Evolutionary conservation across 2,113 vertebrate species (phyloP).

Genomic region (Thalassarche chlororhynchos): DNA sequence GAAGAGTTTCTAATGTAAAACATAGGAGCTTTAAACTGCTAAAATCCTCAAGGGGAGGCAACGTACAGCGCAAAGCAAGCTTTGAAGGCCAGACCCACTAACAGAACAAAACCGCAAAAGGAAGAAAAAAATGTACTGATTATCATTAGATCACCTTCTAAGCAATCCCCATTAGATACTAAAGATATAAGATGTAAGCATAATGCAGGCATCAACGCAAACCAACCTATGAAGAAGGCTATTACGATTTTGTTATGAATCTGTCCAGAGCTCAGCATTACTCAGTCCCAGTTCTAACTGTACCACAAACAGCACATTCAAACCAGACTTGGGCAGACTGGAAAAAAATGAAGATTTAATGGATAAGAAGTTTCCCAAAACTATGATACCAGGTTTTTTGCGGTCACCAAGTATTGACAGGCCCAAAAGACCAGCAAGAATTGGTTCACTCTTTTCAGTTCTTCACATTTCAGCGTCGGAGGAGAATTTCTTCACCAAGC

Average conservation of each 20-base stretch:
- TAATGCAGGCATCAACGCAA: neutral
- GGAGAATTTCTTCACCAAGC: neutral
- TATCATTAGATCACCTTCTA: neutral
- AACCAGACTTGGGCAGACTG: fast-evolving
- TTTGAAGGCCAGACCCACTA: neutral
- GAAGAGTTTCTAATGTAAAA: neutral
- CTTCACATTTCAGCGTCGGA: neutral
- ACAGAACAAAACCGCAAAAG: neutral
- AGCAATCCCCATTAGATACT: neutral
- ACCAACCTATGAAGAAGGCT: neutral
- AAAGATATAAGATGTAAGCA: neutral
- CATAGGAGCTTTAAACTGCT: neutral
- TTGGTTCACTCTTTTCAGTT: neutral
- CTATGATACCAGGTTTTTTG: neutral
- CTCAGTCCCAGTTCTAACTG: neutral
- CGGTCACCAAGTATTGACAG: neutral
- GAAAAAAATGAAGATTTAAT: neutral
- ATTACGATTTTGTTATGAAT: neutral
- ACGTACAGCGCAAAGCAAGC: neutral
- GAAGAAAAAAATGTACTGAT: neutral
- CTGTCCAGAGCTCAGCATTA: neutral
- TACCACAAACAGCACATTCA: neutral
- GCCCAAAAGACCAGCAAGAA: neutral
- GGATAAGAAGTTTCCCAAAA: neutral
- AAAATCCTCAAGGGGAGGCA: neutral